Percentiles rank a stretch among this genome's conserved stretches.
These are phyloP conservation scores for Porites divaricata DNA, from an alignment of 92 coral and sea anemone genomes.

Conservation along the genomic window DNA sequence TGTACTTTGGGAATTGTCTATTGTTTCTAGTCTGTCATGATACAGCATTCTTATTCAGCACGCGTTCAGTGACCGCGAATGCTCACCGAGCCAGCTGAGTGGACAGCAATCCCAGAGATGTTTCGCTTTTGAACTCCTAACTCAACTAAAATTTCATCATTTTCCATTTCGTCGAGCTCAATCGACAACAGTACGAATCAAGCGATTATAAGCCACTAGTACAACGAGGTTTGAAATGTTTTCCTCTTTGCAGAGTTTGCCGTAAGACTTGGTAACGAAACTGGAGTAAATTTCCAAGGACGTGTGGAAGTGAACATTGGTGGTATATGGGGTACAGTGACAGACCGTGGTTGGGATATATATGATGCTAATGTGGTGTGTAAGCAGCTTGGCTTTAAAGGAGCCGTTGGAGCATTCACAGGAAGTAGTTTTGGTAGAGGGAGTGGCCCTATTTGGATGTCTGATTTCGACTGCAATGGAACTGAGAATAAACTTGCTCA, in stretches of 20 bases:
- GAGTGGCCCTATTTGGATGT: slow-evolving; percentile 57
- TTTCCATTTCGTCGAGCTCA: no score
- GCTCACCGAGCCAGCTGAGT: no score
- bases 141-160: no score
- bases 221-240: not conserved
- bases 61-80: no score
- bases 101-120: no score
- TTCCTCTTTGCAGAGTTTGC: slow-evolving; percentile 24
- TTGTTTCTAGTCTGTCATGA: no score
- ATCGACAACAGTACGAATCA: no score
- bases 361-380: slow-evolving; percentile 64
- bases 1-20: no score
- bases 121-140: no score
- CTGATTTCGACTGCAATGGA: slow-evolving; percentile 47
- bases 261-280: slow-evolving; percentile 9
- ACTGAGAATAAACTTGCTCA: slow-evolving; percentile 34
- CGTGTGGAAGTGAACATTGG: slow-evolving; percentile 60
- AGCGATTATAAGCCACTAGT: not conserved
- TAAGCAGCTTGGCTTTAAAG: slow-evolving; percentile 44
- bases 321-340: slow-evolving; percentile 67
- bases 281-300: slow-evolving; percentile 38
- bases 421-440: slow-evolving; percentile 59
- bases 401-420: slow-evolving; percentile 61
- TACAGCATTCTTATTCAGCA: no score
- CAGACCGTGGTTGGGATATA: slow-evolving; percentile 66